A percentile compares a stretch with the other conserved stretches of the same genome.
phyloP scores from a whole-genome alignment of 2,113 vertebrate species.

The Leucopsar rothschildi region DNA sequence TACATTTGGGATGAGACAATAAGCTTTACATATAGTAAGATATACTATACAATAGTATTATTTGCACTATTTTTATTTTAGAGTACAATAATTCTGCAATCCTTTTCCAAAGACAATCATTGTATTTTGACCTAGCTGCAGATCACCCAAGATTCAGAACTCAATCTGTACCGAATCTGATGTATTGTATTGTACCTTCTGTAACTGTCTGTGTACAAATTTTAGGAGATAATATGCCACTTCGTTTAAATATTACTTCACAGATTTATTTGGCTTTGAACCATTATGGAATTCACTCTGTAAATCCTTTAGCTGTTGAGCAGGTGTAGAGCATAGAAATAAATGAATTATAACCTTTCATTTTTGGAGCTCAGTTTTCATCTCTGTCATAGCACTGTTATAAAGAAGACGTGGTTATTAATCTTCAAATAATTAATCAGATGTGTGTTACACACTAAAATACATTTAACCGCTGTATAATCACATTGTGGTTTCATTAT shows the following conservation, averaged over 20 bases:
- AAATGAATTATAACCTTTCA: slow-evolving; percentile 64
- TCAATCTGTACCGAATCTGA: neutral
- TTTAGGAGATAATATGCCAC: neutral
- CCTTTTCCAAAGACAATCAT: neutral
- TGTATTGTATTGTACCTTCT: neutral
- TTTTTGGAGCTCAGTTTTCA: slow-evolving; percentile 47
- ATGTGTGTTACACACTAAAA: slow-evolving; percentile 59
- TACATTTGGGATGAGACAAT: neutral
- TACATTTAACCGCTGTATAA: slow-evolving; percentile 49
- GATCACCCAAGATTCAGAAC: neutral
- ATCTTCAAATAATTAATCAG: slow-evolving; percentile 68
- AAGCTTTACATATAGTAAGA: neutral
- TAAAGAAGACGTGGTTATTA: slow-evolving; percentile 63
- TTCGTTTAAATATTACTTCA: slow-evolving; percentile 34
- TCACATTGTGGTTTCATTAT: slow-evolving; percentile 51
- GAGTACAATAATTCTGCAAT: neutral
- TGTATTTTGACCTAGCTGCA: neutral
- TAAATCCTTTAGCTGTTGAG: slow-evolving; percentile 51
- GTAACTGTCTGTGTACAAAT: neutral
- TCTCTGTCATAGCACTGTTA: slow-evolving; percentile 63
- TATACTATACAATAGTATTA: neutral
- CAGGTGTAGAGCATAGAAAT: slow-evolving; percentile 12
- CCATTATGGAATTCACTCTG: slow-evolving; percentile 33
- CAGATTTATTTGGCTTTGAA: slow-evolving; percentile 51
- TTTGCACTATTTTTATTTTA: neutral